Evolutionary conservation across 2,888 invertebrate species (phyloP), one percentile per base, ranked within the genome.

Genomic region (Tinea pellionella): DNA sequence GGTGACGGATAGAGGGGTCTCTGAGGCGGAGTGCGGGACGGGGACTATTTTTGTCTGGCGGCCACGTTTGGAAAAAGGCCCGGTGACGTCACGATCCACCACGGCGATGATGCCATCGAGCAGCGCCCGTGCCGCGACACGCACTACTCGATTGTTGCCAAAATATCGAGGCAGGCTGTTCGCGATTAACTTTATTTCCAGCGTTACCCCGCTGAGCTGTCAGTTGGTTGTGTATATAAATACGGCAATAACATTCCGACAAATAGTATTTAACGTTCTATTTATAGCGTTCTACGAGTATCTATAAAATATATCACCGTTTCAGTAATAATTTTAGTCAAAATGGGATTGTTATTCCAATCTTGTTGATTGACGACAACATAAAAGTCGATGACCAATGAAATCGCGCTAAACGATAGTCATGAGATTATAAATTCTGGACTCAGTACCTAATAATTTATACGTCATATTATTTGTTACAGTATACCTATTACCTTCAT

Each of bases 21-120:
- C 72, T 53, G 62, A 69, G 69, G 67, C 65, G 75, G 77, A 16
- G 70, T 72, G 80, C 71, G 81, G 79, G 76, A 79, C 75, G 82
- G 82, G 81, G 79, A 75, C 85, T 87, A 87, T 87, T 87, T 87
- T 85, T 78, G 87, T 87, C 86, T 87, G 86, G 82, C 85, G 80
- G 85, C 83, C 84, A 83, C 85, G 85, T 85, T 87, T 85, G 85
- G 83, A 86, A 85, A 65, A 86, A 87, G 81, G 85, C 75, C 75
- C 70, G 83, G 73, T 85, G 85, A 86, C 86, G 86, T 87, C 86
- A 87, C 80, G 74, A 72, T 78, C 78, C 77, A 80, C 84, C 75
- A 74, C 77, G 74, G 85, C 85, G 86, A 84, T 87, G 86, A 83
- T 85, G 85, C 83, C 86, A 86, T 83, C 84, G 78, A 68, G 70